Percentiles rank a stretch among this genome's conserved stretches.
phyloP scores from a whole-genome alignment of 2,113 vertebrate genomes.

The Ginglymostoma cirratum region DNA sequence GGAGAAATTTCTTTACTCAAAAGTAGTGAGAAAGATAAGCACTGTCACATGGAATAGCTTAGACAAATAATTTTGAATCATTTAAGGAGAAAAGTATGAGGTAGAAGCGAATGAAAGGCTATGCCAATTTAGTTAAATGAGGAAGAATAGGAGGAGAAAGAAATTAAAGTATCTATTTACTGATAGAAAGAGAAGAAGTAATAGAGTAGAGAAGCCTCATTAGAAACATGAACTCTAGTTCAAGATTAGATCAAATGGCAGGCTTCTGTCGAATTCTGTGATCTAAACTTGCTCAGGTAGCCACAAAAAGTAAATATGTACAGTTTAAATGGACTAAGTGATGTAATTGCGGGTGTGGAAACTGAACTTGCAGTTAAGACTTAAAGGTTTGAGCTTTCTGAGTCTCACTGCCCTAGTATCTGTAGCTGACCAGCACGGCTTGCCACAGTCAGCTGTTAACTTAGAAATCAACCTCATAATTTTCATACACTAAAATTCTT shows the following conservation, averaged over 20 bases:
- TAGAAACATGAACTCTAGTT: not conserved
- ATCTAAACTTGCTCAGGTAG: not conserved
- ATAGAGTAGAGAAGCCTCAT: not conserved
- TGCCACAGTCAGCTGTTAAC: not conserved
- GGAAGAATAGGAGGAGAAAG: not conserved
- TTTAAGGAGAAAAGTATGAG: not conserved
- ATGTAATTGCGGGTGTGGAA: not conserved
- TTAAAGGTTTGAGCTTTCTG: not conserved
- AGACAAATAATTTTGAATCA: not conserved
- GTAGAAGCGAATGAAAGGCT: not conserved
- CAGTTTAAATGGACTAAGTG: not conserved
- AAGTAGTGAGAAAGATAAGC: not conserved
- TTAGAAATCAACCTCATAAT: not conserved
- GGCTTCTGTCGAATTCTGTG: not conserved
- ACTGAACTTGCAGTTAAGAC: not conserved
- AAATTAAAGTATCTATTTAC: not conserved
- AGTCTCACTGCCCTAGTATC: not conserved
- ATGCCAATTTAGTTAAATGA: not conserved
- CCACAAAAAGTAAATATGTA: not conserved
- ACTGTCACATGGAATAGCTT: not conserved
- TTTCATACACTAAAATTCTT: not conserved
- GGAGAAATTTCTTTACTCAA: not conserved
- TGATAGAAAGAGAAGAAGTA: not conserved
- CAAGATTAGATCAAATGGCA: not conserved
- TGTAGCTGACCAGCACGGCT: not conserved